Evolutionary conservation across 2,113 vertebrate genomes (phyloP), one percentile per base, ranked within the genome.

Genomic region (Phalacrocorax carbo): DNA sequence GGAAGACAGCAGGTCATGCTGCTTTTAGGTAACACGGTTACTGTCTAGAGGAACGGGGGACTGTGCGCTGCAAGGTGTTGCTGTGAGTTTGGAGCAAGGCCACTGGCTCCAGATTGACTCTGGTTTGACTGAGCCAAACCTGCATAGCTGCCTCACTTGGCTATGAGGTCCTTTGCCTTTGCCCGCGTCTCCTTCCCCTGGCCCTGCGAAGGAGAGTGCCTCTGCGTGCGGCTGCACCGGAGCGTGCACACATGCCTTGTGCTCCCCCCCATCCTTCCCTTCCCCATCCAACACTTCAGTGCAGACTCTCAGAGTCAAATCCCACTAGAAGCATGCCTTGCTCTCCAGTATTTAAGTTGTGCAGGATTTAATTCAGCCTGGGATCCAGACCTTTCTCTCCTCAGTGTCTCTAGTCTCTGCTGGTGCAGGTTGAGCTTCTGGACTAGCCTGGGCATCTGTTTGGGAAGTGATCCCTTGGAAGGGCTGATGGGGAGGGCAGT

Each of bases 31-130:
- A 23, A n/a, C 20, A 2, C 0, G 1, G 51, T 27, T 48, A 3
- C 32, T 55, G n/a, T 36, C 60, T 73, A 73, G 55, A 48, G 57
- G 36, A 60, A 29, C 48, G 26, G 38, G 29, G 22, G 36, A 57
- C 46, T 0, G 7, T 36, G 73, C 54, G 3, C 52, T 81, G 64
- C 18, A 44, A 58, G 81, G 61, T 72, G 55, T 20, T 82, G 42
- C 75, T n/a, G 11, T 30, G 66, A 66, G 30, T 52, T 72, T 25
- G 40, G 65, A 58, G 58, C 9, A 13, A 62, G 79, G 58, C 64
- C 2, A 4, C 55, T 30, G 55, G 44, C 82, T 73, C 61, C 51
- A 20, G 9, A 1, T 4, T 26, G 25, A 17, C 0, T 0, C 65
- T 40, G 70, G 5, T 64, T 42, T 71, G 80, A 61, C 65, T 57